Conservation (phyloP, 1,140 invertebrate genomes). For the Brachionus sp. region DNA sequence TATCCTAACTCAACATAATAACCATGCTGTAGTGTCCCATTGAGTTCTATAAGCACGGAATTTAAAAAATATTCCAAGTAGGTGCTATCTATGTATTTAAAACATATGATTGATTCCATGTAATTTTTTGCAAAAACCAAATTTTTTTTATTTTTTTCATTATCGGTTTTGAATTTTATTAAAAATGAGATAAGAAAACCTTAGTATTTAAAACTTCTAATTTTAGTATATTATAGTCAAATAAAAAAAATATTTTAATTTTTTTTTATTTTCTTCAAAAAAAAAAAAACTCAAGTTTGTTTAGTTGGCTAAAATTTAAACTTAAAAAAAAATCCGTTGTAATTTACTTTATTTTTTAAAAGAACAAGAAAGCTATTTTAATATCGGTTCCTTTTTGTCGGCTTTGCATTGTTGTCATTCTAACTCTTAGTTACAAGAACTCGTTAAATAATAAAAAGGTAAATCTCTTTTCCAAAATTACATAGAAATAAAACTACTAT, state of each 20-base stretch:
- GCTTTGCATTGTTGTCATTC: conserved; percentile 21
- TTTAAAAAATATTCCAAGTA: background rate
- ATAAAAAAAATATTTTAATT: background rate
- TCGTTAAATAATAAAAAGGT: background rate
- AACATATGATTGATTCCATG: background rate
- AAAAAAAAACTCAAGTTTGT: background rate
- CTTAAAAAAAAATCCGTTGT: background rate
- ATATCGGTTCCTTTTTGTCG: conserved; percentile 20
- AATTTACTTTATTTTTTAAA: conserved; percentile 21
- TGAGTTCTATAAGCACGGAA: background rate
- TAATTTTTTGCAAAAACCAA: background rate
- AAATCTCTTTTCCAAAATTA: conserved; percentile 23
- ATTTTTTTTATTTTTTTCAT: background rate
- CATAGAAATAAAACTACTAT: conserved; percentile 14
- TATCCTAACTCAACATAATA: background rate
- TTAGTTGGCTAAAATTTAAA: background rate
- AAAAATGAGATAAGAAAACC: conserved; percentile 18
- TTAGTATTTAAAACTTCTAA: background rate
- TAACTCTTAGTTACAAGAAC: conserved; percentile 33
- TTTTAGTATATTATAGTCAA: conserved; percentile 33
- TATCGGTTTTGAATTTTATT: background rate
- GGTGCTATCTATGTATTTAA: background rate
- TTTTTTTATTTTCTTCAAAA: background rate
- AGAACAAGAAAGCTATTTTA: conserved; percentile 6
- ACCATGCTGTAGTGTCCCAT: background rate